Conservation (phyloP, 2,888 invertebrate genomes). For the Ochlodes sylvanus region DNA sequence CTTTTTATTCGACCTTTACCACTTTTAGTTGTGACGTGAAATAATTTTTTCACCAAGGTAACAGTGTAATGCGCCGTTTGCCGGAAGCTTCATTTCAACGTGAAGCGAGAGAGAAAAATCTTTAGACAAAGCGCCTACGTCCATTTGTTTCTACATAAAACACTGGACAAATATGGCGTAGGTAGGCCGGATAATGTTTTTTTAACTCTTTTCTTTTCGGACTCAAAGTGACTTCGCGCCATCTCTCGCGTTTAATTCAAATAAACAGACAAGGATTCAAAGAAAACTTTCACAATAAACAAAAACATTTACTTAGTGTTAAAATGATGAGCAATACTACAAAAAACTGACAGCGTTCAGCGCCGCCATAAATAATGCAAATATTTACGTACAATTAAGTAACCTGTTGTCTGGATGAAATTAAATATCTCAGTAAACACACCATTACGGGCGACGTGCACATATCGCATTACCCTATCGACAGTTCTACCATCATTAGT, state of each 20-base stretch:
- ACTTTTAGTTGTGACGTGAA: conserved; percentile 21
- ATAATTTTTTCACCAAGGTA: conserved; percentile 29
- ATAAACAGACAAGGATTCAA: background rate
- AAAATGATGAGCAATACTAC: no score
- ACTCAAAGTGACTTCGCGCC: conserved; percentile 10
- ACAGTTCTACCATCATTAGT: conserved; percentile 12
- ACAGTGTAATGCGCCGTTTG: conserved; percentile 33
- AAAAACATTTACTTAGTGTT: background rate
- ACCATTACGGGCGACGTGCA: conserved; percentile 6
- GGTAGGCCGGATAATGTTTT: conserved; percentile 22
- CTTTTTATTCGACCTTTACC: conserved; percentile 16
- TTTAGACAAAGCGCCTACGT: conserved; percentile 28
- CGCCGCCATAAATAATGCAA: no score
- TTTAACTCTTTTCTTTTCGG: conserved; percentile 23
- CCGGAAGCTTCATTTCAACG: conserved; percentile 34
- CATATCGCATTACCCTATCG: conserved; percentile 6
- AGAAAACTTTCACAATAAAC: background rate
- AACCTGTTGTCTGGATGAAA: background rate
- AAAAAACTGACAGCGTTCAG: no score
- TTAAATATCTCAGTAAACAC: background rate
- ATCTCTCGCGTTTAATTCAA: background rate
- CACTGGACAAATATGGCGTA: conserved; percentile 26
- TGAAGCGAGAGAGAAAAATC: conserved; percentile 26
- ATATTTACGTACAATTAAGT: no score
- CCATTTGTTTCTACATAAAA: conserved; percentile 32